Conservation (phyloP, 2,113 vertebrate species). For the Gymnarchus niloticus region DNA sequence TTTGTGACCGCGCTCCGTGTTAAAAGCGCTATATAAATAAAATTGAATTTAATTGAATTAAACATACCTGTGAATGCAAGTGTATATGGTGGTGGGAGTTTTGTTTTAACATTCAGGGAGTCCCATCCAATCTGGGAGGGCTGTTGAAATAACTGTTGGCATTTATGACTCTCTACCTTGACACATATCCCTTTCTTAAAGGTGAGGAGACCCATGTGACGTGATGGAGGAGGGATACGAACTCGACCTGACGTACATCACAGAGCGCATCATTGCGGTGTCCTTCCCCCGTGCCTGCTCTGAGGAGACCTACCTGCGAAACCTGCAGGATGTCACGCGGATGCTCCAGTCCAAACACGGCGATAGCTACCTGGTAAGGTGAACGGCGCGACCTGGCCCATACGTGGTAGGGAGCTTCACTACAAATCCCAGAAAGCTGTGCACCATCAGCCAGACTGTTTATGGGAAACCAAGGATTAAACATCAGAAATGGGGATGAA, state of each 20-base stretch:
- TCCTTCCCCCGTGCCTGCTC: slow-evolving; percentile 67
- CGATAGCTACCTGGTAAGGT: slow-evolving; percentile 83
- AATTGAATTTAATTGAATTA: too few relatives aligned
- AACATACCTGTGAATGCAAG: background rate
- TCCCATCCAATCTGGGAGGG: background rate
- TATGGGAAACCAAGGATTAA: too few relatives aligned
- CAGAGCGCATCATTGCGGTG: slow-evolving; percentile 81
- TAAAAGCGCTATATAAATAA: too few relatives aligned
- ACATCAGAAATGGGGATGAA: background rate
- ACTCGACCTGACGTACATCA: slow-evolving; percentile 86
- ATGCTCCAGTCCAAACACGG: slow-evolving; percentile 90
- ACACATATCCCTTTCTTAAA: background rate
- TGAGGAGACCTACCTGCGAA: slow-evolving; percentile 72
- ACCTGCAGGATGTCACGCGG: slow-evolving; percentile 69
- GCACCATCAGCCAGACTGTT: too few relatives aligned
- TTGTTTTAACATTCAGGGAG: background rate
- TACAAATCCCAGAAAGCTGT: background rate
- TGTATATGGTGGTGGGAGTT: background rate
- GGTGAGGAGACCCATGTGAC: background rate
- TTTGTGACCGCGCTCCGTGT: too few relatives aligned
- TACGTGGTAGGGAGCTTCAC: background rate
- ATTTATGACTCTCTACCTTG: background rate
- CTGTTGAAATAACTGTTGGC: background rate
- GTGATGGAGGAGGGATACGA: slow-evolving; percentile 73
- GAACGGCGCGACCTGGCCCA: too few relatives aligned